Evolutionary conservation across 2,797 vertebrate species (phyloP), one percentile per base, ranked within the genome.

Genomic region (Columba guinea): DNA sequence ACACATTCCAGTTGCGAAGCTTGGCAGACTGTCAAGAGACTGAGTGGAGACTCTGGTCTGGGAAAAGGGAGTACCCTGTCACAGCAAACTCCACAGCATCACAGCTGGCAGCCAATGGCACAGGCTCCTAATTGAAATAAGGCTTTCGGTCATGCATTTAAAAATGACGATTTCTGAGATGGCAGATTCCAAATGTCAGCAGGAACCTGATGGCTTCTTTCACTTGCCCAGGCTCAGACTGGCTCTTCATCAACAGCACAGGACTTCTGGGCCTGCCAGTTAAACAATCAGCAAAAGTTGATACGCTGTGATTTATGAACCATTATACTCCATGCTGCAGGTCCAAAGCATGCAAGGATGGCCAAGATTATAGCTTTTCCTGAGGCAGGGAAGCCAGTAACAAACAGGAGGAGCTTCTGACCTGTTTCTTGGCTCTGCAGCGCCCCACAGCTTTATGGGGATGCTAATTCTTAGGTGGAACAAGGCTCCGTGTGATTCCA

Each of bases 1-100:
- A 97, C 96, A 97, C 96, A 94, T 97, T 97, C 94, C 95, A 95
- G 78, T 94, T 93, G 84, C 9, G 30, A 94, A 94, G 89, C 68
- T 92, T 96, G 96, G 94, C 96, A 95, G 95, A 85, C 92, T 64
- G 84, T 95, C 96, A 97, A 95, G 92, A 95, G 96, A 95, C 95
- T 94, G 78, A 95, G 64, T 77, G 94, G 95, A 97, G 95, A 95
- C 95, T 91, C 92, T 91, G 41, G 94, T 94, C 93, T 97, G 89
- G 78, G 95, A 94, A 96, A 95, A 95, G 75, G 84, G 89, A 97
- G 92, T 85, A 83, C 92, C 90, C 68, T 90, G 89, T 94, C 89
- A 91, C 87, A 91, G 94, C 84, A 80, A 87, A 85, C 81, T 92
- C 84, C 75, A 56, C 53, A 90, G 65, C 87, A 95, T 92, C 87